Percentiles rank a stretch among this genome's conserved stretches.
Evolutionary conservation across 2,113 vertebrate species (phyloP).

Genomic region (Perognathus longimembris): DNA sequence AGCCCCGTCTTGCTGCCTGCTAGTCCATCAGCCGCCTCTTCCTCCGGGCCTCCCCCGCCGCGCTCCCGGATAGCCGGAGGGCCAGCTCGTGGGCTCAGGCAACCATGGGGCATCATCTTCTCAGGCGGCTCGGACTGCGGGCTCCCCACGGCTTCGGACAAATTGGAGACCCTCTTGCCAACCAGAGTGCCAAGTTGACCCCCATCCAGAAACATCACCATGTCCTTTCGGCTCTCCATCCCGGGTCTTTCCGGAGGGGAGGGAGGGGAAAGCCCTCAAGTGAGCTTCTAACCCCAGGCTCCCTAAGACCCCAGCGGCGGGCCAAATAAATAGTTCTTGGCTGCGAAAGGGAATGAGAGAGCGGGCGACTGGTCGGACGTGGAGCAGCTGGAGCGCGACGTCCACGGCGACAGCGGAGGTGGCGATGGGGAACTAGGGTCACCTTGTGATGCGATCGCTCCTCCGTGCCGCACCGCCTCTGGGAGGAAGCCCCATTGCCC

Average conservation of each 20-base stretch:
- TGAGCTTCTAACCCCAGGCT: conserved; percentile 67
- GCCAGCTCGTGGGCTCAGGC: conserved; percentile 90
- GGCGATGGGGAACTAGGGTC: conserved; percentile 88
- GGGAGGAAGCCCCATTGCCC: conserved; percentile 99
- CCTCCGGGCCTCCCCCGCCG: conserved; percentile 80
- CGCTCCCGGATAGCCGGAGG: conserved; percentile 89
- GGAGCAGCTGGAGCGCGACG: conserved; percentile 27
- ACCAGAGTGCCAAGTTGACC: conserved; percentile 90
- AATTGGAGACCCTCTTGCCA: conserved; percentile 91
- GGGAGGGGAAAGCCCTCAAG: conserved; percentile 64
- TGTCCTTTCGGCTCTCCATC: conserved; percentile 97
- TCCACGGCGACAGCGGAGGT: conserved; percentile 56
- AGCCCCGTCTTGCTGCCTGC: conserved; percentile 88
- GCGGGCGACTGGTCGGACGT: background rate
- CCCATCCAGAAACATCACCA: conserved; percentile 94
- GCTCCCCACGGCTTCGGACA: conserved; percentile 90
- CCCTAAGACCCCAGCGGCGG: conserved; percentile 78
- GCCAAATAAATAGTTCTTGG: conserved; percentile 57
- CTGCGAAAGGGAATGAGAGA: conserved; percentile 67
- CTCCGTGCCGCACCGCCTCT: conserved; percentile 92
- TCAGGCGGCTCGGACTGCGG: conserved; percentile 89
- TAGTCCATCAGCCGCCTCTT: conserved; percentile 87
- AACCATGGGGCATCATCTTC: conserved; percentile 90
- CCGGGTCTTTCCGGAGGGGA: conserved; percentile 77
- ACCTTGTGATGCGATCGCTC: conserved; percentile 93